phyloP scores from a whole-genome alignment of 1,140 invertebrate genomes.

The Helicoverpa armigera region DNA sequence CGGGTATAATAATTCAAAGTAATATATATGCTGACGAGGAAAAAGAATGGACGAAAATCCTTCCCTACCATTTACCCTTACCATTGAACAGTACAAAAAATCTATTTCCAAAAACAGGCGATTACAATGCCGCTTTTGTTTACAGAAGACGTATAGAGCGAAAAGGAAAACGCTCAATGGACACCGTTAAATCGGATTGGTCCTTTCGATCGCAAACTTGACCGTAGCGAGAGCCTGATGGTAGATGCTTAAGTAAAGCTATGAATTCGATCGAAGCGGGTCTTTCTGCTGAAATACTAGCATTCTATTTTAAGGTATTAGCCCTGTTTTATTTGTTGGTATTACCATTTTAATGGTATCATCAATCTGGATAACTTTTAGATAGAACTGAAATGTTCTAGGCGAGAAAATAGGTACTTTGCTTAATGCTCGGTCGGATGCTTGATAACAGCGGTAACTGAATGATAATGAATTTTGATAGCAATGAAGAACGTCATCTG shows the following conservation, averaged over 20 bases:
- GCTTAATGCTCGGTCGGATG: no score
- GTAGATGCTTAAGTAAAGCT: conserved; percentile 3
- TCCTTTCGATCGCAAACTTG: conserved; percentile 36
- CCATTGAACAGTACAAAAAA: conserved; percentile 27
- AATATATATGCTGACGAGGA: conserved; percentile 46
- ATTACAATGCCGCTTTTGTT: conserved; percentile 51
- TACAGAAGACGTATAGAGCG: conserved; percentile 21
- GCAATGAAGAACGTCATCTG: no score
- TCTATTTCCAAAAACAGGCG: conserved; percentile 47
- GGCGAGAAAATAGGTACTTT: no score
- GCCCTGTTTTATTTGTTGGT: conserved; percentile 3
- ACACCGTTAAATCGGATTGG: conserved; percentile 43
- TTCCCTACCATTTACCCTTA: conserved; percentile 43
- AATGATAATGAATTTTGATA: no score
- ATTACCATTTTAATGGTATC: conserved; percentile 6
- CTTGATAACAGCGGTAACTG: no score
- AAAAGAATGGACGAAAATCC: conserved; percentile 46
- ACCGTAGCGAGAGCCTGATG: conserved; percentile 28
- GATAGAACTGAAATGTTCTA: no score
- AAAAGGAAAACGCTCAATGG: conserved; percentile 39
- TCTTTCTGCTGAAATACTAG: conserved; percentile 3
- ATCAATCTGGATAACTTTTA: conserved; percentile 3
- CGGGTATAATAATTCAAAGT: conserved; percentile 47
- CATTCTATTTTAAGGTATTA: conserved; percentile 1
- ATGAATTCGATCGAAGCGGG: conserved; percentile 21